Conservation (phyloP, 2,113 vertebrate species). For the Corythoichthys haematopterus region DNA sequence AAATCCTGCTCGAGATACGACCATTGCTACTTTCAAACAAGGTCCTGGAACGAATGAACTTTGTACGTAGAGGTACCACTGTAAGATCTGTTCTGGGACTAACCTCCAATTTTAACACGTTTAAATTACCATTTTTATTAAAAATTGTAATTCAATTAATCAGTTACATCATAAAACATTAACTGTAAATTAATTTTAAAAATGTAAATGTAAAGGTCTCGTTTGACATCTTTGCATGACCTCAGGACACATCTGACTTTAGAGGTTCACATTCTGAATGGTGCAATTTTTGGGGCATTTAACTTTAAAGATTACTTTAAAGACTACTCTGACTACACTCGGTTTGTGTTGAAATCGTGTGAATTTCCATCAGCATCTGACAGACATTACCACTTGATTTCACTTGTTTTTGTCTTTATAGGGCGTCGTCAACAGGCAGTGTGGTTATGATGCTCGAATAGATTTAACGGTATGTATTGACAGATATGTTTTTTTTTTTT, state of each 20-base stretch:
- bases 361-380: not conserved
- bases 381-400: not conserved
- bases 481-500: not conserved
- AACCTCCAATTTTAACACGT: not conserved
- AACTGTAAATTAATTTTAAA: not conserved
- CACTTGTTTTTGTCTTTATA: slow-evolving; percentile 63
- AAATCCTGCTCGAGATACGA: too few species aligned
- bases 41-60: too few species aligned
- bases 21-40: too few species aligned
- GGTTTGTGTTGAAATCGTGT: not conserved
- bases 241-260: not conserved
- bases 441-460: slow-evolving; percentile 84
- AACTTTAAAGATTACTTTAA: not conserved
- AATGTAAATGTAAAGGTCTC: not conserved
- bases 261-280: not conserved
- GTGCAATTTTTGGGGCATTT: not conserved
- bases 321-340: not conserved
- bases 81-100: not conserved
- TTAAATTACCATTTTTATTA: not conserved
- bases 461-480: slow-evolving; percentile 69
- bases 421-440: slow-evolving; percentile 88
- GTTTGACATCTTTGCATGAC: not conserved
- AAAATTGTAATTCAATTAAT: not conserved
- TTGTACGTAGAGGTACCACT: too few species aligned
- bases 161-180: not conserved